Conservation (phyloP, 2,888 invertebrate species). For the Acanthoscelides obtectus region DNA sequence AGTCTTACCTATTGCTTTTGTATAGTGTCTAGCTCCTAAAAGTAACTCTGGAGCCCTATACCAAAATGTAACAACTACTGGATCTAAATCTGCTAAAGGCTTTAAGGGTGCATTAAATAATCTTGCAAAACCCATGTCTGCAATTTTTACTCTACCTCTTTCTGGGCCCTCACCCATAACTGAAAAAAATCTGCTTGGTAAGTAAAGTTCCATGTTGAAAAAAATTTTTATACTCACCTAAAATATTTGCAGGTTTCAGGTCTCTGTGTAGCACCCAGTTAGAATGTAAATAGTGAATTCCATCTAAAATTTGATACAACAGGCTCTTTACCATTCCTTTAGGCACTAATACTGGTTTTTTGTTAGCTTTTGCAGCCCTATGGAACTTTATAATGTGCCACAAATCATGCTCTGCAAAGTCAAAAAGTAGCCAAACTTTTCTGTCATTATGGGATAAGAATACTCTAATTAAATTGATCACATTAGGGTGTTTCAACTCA, state of each 20-base stretch:
- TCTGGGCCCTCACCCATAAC: constrained; percentile 99
- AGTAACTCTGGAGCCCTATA: constrained; percentile 96
- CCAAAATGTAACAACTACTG: constrained; percentile 99
- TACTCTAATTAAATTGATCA: constrained; percentile 92
- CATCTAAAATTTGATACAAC: constrained; percentile 95
- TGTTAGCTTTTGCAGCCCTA: constrained; percentile 94
- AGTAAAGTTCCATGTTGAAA: no score
- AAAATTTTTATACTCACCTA: constrained; percentile 44
- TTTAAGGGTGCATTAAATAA: constrained; percentile 97
- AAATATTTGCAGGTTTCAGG: constrained; percentile 97
- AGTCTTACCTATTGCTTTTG: constrained; percentile 85
- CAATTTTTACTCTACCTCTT: constrained; percentile 94
- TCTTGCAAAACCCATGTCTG: constrained; percentile 99
- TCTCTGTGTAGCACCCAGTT: constrained; percentile 99
- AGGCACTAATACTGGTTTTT: constrained; percentile 92
- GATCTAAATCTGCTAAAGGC: constrained; percentile 96
- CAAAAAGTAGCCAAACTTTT: constrained; percentile 95
- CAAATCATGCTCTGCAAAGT: constrained; percentile 98
- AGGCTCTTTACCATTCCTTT: constrained; percentile 98
- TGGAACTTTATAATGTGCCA: constrained; percentile 99
- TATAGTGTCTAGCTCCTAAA: constrained; percentile 93
- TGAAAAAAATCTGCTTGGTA: no score
- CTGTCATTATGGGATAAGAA: constrained; percentile 95
- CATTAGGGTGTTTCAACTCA: constrained; percentile 94
- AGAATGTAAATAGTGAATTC: constrained; percentile 97